These are phyloP conservation scores for Drosophila prostipennis DNA, from an alignment of 2,888 invertebrate species.

Conservation along the genomic window DNA sequence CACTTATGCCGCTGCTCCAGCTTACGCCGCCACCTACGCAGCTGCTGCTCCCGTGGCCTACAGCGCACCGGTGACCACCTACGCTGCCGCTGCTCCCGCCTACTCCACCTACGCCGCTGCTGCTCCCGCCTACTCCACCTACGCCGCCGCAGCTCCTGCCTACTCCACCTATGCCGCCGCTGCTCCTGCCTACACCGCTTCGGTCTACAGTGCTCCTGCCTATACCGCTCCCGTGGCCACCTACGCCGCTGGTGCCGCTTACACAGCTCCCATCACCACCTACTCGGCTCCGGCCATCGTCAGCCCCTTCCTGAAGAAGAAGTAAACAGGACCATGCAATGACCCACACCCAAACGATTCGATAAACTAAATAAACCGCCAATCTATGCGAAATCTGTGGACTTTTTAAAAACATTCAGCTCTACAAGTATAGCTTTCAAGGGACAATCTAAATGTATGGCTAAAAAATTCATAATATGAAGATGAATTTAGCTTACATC, in stretches of 20 bases:
- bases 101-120: slow-evolving; percentile 31
- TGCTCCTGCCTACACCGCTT: slow-evolving; percentile 60
- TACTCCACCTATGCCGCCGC: slow-evolving; percentile 58
- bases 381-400: slow-evolving; percentile 6
- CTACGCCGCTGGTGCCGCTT: slow-evolving; percentile 1
- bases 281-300: slow-evolving; percentile 66
- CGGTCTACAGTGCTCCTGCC: slow-evolving; percentile 47
- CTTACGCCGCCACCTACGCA: slow-evolving; percentile 49
- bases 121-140: slow-evolving; percentile 19
- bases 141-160: slow-evolving; percentile 10
- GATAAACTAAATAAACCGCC: slow-evolving; percentile 51
- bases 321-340: slow-evolving; percentile 48
- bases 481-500: too few relatives aligned
- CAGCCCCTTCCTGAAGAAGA: slow-evolving; percentile 72
- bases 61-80: slow-evolving; percentile 42
- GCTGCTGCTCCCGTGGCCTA: slow-evolving; percentile 61
- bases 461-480: slow-evolving; percentile 10
- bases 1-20: slow-evolving; percentile 57
- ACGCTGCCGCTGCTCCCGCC: slow-evolving; percentile 48
- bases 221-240: slow-evolving; percentile 50
- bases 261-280: slow-evolving; percentile 60
- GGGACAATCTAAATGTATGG: slow-evolving; percentile 13
- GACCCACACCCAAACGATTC: slow-evolving; percentile 11
- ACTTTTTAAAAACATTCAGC: too few relatives aligned
- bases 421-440: too few relatives aligned